phyloP scores from a whole-genome alignment of 2,113 vertebrate species.

The Elanoides forficatus region DNA sequence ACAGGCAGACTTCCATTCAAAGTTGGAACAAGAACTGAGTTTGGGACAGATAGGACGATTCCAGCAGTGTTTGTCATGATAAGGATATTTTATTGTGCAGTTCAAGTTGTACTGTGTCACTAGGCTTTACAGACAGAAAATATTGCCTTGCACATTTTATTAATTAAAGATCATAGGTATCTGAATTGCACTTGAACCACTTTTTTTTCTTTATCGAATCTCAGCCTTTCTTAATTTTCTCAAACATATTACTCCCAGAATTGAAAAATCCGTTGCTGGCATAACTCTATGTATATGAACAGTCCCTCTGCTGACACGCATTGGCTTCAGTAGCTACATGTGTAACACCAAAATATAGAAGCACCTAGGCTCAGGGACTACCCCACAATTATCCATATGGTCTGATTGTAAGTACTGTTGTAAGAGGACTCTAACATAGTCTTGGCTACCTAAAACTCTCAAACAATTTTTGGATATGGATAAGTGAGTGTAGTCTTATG shows the following conservation, averaged over 20 bases:
- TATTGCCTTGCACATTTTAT: not conserved
- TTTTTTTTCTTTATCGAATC: not conserved
- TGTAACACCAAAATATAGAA: not conserved
- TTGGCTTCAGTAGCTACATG: not conserved
- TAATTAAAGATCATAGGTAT: not conserved
- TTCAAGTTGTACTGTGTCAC: not conserved
- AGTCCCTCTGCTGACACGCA: not conserved
- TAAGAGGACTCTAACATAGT: not conserved
- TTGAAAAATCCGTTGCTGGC: not conserved
- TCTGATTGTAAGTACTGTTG: not conserved
- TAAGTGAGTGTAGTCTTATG: not conserved
- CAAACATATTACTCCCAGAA: not conserved
- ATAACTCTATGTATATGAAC: not conserved
- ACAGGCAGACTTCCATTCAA: not conserved
- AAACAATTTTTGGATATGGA: not conserved
- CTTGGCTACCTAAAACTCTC: not conserved
- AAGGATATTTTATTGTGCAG: not conserved
- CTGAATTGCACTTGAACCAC: not conserved
- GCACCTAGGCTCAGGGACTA: not conserved
- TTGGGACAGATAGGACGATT: not conserved
- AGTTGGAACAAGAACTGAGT: accelerated
- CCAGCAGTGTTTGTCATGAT: not conserved
- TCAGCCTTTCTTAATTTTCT: not conserved
- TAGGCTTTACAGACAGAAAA: not conserved
- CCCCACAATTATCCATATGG: accelerated